phyloP scores from a whole-genome alignment of 1,140 invertebrate genomes.

The Danaus plexippus region DNA sequence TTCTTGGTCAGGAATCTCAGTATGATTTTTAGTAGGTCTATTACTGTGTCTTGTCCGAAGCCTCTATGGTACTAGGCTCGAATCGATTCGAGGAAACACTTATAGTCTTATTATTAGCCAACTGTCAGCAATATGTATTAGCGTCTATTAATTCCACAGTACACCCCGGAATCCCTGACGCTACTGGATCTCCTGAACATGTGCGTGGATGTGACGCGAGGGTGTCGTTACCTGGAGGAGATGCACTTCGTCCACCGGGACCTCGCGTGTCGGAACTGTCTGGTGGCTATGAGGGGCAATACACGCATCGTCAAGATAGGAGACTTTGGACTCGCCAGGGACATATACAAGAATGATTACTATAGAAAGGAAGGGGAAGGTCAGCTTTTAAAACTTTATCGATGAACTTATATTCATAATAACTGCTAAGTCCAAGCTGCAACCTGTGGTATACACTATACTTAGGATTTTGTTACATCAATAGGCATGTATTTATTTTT shows the following conservation, averaged over 20 bases:
- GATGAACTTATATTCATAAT: too few species aligned
- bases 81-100: too few species aligned
- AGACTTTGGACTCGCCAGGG: constrained; percentile 94
- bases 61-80: too few species aligned
- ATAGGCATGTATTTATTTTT: too few species aligned
- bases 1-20: too few species aligned
- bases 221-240: constrained; percentile 93
- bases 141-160: constrained; percentile 38
- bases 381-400: constrained; percentile 17
- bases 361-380: constrained; percentile 93
- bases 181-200: constrained; percentile 90
- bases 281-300: constrained; percentile 81
- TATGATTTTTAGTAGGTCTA: too few species aligned
- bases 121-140: too few species aligned
- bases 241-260: constrained; percentile 97
- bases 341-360: constrained; percentile 97
- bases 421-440: too few species aligned
- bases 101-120: too few species aligned
- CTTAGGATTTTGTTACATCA: too few species aligned
- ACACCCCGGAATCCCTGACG: constrained; percentile 74
- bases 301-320: constrained; percentile 94
- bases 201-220: constrained; percentile 94
- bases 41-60: too few species aligned
- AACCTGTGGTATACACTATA: too few species aligned
- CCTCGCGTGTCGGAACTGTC: constrained; percentile 93